Conservation (phyloP, 2,888 invertebrate species). For the Microctonus hyperodae region DNA sequence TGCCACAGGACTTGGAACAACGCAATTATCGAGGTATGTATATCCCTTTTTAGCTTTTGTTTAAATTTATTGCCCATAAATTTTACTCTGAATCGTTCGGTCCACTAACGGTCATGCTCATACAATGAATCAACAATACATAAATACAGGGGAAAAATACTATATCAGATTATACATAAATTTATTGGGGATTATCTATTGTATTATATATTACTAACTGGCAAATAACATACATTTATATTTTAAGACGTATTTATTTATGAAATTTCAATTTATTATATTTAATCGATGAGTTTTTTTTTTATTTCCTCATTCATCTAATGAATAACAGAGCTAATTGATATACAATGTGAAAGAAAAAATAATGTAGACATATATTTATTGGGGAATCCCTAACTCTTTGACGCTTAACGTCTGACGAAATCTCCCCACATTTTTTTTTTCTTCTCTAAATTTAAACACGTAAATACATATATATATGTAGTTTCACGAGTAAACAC, state of each 20-base stretch:
- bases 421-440: neutral
- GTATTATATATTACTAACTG: too few species aligned
- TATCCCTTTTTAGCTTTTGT: neutral
- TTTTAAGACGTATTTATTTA: too few species aligned
- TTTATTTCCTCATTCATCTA: neutral
- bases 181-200: neutral
- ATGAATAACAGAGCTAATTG: neutral
- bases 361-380: neutral
- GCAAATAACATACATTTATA: too few species aligned
- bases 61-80: neutral
- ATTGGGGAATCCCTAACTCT: slow-evolving; percentile 14
- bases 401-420: slow-evolving; percentile 1
- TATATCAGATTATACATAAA: neutral
- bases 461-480: neutral
- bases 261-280: neutral
- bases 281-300: neutral
- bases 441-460: neutral
- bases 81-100: neutral
- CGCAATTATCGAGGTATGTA: slow-evolving; percentile 86
- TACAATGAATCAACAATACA: neutral
- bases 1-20: slow-evolving; percentile 75
- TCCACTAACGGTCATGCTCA: neutral
- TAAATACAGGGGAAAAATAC: neutral
- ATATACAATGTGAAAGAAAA: neutral
- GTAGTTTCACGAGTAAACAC: neutral